Conservation (phyloP, 2,797 vertebrate genomes). For the Linurgus olivaceus region DNA sequence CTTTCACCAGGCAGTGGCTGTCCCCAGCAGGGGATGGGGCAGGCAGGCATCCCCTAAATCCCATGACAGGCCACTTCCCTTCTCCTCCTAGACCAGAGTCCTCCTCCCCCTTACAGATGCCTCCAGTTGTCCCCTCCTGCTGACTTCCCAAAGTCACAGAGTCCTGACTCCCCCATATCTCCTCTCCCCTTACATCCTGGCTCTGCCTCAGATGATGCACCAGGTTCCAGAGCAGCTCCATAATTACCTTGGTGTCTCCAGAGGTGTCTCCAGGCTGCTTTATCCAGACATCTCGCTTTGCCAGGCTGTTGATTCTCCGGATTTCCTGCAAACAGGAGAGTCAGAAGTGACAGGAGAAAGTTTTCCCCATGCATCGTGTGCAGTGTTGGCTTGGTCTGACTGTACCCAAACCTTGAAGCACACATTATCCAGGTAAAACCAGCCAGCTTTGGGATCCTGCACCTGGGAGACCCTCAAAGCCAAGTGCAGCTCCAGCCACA, state of each 20-base stretch:
- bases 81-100: not conserved
- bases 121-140: not conserved
- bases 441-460: not conserved
- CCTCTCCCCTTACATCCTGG: too few relatives aligned
- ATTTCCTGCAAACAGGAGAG: conserved; percentile 54
- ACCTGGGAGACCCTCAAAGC: not conserved
- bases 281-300: conserved; percentile 32
- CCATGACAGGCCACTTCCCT: not conserved
- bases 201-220: not conserved
- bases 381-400: not conserved
- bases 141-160: not conserved
- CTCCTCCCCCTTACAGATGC: not conserved
- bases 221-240: not conserved
- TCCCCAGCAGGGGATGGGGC: not conserved
- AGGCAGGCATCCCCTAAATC: not conserved
- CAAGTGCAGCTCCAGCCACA: not conserved
- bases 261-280: conserved; percentile 21
- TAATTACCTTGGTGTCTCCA: conserved; percentile 65
- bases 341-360: not conserved
- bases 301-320: conserved; percentile 15
- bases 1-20: not conserved
- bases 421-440: not conserved
- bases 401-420: not conserved
- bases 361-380: rapidly evolving
- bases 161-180: rapidly evolving